Conservation (phyloP, 92 coral and sea anemone species). For the Siderastrea siderea region DNA sequence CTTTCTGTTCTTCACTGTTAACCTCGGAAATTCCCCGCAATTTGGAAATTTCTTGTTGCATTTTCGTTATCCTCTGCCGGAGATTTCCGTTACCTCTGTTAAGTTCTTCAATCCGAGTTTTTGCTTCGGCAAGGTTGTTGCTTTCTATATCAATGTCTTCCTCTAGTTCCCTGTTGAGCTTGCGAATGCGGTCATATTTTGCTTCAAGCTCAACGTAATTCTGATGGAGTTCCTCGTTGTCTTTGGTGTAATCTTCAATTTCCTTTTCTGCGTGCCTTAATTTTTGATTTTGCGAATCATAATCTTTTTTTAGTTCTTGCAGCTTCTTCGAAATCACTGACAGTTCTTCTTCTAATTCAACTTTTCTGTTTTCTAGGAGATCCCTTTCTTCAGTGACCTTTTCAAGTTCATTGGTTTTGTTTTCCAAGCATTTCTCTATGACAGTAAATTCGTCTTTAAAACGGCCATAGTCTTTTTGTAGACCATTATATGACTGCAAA, state of each 20-base stretch:
- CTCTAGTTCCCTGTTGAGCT: conserved; percentile 43
- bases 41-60: conserved; percentile 42
- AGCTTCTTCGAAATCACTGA: conserved; percentile 4
- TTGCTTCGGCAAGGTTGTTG: conserved; percentile 27
- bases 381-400: background rate
- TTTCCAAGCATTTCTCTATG: background rate
- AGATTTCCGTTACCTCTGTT: conserved; percentile 25
- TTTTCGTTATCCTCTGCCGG: conserved; percentile 15
- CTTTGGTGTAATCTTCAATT: conserved; percentile 17
- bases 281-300: background rate
- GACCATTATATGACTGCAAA: conserved; percentile 23
- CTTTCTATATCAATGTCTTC: conserved; percentile 52
- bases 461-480: conserved; percentile 26
- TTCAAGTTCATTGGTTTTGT: conserved; percentile 8
- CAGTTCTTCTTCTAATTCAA: conserved; percentile 26
- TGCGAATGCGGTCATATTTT: conserved; percentile 44
- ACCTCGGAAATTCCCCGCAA: conserved; percentile 10
- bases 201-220: conserved; percentile 46
- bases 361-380: conserved; percentile 4
- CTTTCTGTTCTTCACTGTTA: conserved; percentile 13
- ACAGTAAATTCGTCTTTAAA: conserved; percentile 9
- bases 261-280: conserved; percentile 24
- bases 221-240: conserved; percentile 47
- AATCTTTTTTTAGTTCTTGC: background rate
- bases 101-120: conserved; percentile 25